Evolutionary conservation across 2,888 invertebrate species (phyloP), one percentile per base, ranked within the genome.

Genomic region (Acanthosepion pharaonis): DNA sequence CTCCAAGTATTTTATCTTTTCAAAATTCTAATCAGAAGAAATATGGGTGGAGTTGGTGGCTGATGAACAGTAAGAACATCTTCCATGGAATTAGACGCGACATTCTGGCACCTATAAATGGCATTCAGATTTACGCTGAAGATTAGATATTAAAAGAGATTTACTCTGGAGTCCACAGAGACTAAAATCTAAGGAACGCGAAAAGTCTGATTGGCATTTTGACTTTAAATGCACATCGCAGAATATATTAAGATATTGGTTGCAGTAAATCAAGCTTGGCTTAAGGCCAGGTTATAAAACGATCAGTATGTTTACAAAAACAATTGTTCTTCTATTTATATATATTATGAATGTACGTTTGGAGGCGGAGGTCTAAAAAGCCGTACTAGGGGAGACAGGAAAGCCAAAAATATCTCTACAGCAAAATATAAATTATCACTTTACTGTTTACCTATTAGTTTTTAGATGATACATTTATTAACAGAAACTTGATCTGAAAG

Each of bases 111-210:
- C 78, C 78, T 8, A 9, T 9, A 78, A 78, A 78, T 78, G 78
- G 78, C 78, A 15, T n/a, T n/a, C n/a, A n/a, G 78, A 78, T 15
- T n/a, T 5, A n/a, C 33, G 11, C 33, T n/a, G n/a, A 78, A 78
- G 78, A 78, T 78, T 78, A 78, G 78, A 78, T 78, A 78, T 78
- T n/a, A 33, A 78, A 78, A n/a, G 78, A 78, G 78, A 78, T n/a
- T 78, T 78, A 78, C n/a, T 78, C n/a, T 78, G 15, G 78, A 1
- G 78, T 78, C 78, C 78, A 9, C n/a, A n/a, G 78, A 78, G 78
- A 78, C n/a, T n/a, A 15, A 11, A n/a, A n/a, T 78, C 33, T 78
- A 33, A 78, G 33, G 33, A 33, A 78, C 9, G 23, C n/a, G 78
- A 78, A 78, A n/a, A 5, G 11, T 78, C 33, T 78, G 78, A 78